These are phyloP conservation scores for Dolichotis patagonum DNA, from an alignment of 2,113 vertebrate genomes.

Conservation along the genomic window DNA sequence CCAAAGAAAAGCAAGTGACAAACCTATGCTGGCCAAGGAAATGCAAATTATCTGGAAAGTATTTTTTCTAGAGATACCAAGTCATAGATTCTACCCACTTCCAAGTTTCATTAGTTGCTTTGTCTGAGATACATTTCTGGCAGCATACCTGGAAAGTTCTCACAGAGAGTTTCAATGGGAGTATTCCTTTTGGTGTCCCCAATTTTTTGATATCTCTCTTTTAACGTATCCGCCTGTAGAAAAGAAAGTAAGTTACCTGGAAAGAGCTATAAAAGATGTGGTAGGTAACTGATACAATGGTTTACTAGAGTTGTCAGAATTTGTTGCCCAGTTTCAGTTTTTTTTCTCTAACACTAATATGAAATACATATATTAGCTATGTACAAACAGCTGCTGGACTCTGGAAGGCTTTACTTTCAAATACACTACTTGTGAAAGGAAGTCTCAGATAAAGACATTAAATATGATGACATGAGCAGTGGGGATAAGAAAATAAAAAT, in stretches of 20 bases:
- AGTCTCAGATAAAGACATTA: conserved; percentile 55
- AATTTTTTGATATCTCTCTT: conserved; percentile 99
- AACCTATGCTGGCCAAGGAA: conserved; percentile 1
- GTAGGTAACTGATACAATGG: neutral
- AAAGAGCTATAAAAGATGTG: conserved; percentile 39
- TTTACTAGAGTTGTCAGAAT: conserved; percentile 12
- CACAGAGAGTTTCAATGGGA: conserved; percentile 99
- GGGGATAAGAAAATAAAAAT: conserved; percentile 39
- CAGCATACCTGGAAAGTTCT: conserved; percentile 96
- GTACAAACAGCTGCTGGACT: neutral
- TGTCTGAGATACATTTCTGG: neutral
- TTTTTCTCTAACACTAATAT: conserved; percentile 33
- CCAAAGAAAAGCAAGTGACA: conserved; percentile 50
- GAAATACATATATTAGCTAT: conserved; percentile 16
- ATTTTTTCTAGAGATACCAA: neutral
- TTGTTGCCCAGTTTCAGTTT: neutral
- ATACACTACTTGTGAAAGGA: neutral
- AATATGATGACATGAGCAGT: neutral
- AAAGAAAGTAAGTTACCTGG: conserved; percentile 78
- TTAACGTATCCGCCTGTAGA: conserved; percentile 96
- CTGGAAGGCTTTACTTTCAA: conserved; percentile 42
- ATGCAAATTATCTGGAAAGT: neutral
- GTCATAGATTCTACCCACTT: neutral
- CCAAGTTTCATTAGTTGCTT: neutral
- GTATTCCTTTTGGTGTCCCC: conserved; percentile 99